phyloP scores from a whole-genome alignment of 2,888 invertebrate species.

The Tinea trinotella region DNA sequence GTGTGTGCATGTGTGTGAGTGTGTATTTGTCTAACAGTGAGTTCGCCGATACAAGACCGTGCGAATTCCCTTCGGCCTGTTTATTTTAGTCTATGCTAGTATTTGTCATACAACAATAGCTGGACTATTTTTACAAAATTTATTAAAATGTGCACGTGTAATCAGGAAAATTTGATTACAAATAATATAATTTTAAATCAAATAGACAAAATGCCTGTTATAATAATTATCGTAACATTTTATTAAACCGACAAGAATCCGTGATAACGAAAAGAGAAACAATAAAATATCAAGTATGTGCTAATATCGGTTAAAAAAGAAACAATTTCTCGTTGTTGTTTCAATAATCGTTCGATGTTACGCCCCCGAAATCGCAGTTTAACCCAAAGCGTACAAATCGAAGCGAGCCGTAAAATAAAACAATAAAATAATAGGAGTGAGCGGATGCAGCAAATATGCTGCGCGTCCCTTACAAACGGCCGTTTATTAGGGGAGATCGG shows the following conservation, averaged over 20 bases:
- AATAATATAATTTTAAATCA: too few relatives aligned
- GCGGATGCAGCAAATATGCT: constrained; percentile 31
- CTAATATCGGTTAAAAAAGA: constrained; percentile 23
- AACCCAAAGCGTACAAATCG: constrained; percentile 28
- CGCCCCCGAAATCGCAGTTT: constrained; percentile 27
- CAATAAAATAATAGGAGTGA: constrained; percentile 28
- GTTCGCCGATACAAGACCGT: not conserved
- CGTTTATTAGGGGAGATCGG: constrained; percentile 19
- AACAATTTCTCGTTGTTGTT: constrained; percentile 21
- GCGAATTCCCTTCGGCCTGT: constrained; percentile 14
- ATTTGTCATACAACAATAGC: constrained; percentile 3
- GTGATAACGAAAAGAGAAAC: not conserved
- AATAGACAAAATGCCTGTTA: too few relatives aligned
- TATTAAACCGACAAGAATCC: not conserved
- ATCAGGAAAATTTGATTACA: too few relatives aligned
- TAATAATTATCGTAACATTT: not conserved
- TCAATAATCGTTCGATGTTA: constrained; percentile 26
- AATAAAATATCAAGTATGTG: constrained; percentile 9
- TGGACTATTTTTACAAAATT: not conserved
- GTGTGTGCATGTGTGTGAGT: constrained; percentile 10
- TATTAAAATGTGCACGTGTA: not conserved
- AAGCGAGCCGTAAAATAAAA: constrained; percentile 27
- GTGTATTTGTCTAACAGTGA: constrained; percentile 6
- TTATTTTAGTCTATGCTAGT: constrained; percentile 5
- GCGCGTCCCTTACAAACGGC: constrained; percentile 21